Base-by-base conservation (phyloP, 2,113 vertebrate genomes). In the Verasper variegatus region DNA sequence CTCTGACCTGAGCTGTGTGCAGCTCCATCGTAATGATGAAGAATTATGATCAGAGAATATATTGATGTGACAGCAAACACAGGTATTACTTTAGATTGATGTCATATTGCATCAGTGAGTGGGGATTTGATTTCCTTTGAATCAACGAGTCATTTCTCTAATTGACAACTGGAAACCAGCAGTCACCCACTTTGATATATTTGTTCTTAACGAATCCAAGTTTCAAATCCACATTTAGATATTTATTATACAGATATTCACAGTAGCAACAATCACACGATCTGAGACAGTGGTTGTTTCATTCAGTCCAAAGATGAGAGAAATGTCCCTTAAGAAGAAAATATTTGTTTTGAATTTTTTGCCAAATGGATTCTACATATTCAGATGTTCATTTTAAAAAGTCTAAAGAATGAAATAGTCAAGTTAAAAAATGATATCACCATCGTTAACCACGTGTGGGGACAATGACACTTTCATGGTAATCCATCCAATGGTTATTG, bases 21-120 rank as follows among this genome's bases (percentile, higher is more conserved):
- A 11, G 40, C 40, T 12, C 40, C 40, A 42, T 42, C 10, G 12
- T 11, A 42, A 42, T 42, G 11, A 42, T 42, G 40, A 68, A 26
- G 26, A 37, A 56, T 76, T 76, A 64, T 63, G 45, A 8, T 8
- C 20, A 40, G 20, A 12, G 40, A 56, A 45, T 67, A 23, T 54
- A 20, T 47, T 64, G n/a, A 27, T 47, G 20, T 14, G 40, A 54
- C 40, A 31, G 20, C 51, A 66, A 40, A 10, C 27, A 55, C 0
- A 2, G 18, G 6, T 20, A n/a, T 76, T 55, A 56, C 21, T 62
- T 49, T 10, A 45, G 24, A 58, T 14, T 63, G 54, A 72, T 71
- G 23, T 51, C 5, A 56, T 13, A 2, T 67, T 56, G 21, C n/a
- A 21, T 52, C 47, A 21, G 9, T 20, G 52, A 5, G 37, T 47